Base-by-base conservation (phyloP, 2,797 vertebrate genomes). In the Simalia tracyae region DNA sequence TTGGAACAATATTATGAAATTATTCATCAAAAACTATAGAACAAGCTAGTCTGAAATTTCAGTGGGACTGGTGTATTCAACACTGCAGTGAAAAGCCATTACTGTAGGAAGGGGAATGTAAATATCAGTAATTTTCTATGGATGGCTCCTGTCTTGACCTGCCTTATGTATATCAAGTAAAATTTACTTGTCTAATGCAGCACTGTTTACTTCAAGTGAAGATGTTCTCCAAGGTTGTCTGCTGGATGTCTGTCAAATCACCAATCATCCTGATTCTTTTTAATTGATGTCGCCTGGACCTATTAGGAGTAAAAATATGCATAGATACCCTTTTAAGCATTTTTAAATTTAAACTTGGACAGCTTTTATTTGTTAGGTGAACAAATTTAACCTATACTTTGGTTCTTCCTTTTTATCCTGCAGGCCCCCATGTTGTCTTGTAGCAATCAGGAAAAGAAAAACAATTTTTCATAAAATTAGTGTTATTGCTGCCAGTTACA, bases 401-500 rank as follows among this genome's bases (percentile, higher is more conserved):
- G 26, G 5, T 59, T 3, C 31, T 63, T 54, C 24, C 36, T 50
- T n/a, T 42, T 17, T 86, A 86, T 86, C 19, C 17, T 4, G 14
- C 50, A 60, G 11, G 2, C 14, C 12, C 15, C 2, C 17, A 2
- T 31, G 12, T 63, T 84, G 12, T 61, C 3, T 61, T 72, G 28
- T 42, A 72, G 60, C 12, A 28, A 54, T 64, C 2, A 1, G 42
- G 59, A 60, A 54, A 0, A 84, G 4, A 15, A 4, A 4, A 0
- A 84, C 15, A 17, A 54, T 85, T 88, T 76, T 68, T 31, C 50
- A 66, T 22, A 57, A 87, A 87, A 31, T 56, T 24, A 50, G 2
- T 31, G 31, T 91, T 93, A 84, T 84, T 88, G 76, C 89, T 95
- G 89, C 91, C 95, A 95, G 86, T 85, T 60, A 87, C 95, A 94